Percentiles rank a stretch among this genome's conserved stretches.
Evolutionary conservation across 2,797 vertebrate species (phyloP).

Genomic region (Lophotriccus pileatus): DNA sequence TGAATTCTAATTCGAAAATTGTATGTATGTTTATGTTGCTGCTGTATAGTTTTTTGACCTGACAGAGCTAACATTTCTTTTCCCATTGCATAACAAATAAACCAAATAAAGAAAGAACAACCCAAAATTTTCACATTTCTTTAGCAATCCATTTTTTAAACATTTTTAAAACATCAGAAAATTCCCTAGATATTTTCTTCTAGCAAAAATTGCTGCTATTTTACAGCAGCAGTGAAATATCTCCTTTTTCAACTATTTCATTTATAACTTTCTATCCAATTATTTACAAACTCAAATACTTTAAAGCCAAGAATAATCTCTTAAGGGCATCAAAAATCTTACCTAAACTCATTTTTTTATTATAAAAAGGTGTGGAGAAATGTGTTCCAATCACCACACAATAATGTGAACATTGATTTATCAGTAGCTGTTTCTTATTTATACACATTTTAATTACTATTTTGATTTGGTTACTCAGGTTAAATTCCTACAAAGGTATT

Average conservation of each 20-base stretch:
- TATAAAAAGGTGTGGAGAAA: background rate
- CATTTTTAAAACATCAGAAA: background rate
- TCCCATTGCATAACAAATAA: background rate
- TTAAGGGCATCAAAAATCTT: background rate
- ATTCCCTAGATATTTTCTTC: background rate
- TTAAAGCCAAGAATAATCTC: background rate
- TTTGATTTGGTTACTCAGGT: background rate
- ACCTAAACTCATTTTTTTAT: background rate
- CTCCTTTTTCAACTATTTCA: background rate
- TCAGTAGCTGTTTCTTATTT: background rate
- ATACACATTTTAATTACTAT: background rate
- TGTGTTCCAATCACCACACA: background rate
- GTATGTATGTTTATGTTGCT: background rate
- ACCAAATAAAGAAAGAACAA: background rate
- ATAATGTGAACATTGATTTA: background rate
- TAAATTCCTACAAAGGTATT: background rate
- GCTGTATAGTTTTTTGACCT: background rate
- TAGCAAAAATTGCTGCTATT: background rate
- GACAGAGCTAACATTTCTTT: background rate
- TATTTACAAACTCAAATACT: background rate
- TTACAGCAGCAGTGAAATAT: background rate
- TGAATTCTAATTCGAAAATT: constrained; percentile 17
- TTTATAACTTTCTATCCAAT: background rate
- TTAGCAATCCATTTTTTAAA: background rate
- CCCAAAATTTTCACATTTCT: background rate